Evolutionary conservation across 2,888 invertebrate genomes (phyloP).

Genomic region (Drepanosiphum platanoidis): DNA sequence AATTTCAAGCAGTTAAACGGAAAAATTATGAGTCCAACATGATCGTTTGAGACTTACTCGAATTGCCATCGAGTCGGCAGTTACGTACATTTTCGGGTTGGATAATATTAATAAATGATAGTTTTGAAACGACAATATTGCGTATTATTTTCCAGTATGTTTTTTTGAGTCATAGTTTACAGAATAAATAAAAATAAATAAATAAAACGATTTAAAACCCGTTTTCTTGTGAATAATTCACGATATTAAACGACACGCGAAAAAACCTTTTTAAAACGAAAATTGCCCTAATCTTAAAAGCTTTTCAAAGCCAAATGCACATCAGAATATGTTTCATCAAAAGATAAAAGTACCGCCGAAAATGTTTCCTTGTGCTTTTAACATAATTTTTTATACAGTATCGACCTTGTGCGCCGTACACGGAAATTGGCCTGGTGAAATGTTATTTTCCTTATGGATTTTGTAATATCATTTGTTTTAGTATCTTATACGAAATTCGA

Average conservation of each 20-base stretch:
- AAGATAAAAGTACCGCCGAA: constrained; percentile 10
- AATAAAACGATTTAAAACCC: constrained; percentile 1
- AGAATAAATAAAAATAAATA: background rate
- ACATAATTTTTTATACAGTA: background rate
- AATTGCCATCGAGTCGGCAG: background rate
- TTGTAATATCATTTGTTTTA: constrained; percentile 6
- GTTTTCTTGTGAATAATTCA: constrained; percentile 5
- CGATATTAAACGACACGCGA: constrained; percentile 2
- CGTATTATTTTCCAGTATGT: background rate
- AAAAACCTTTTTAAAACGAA: constrained; percentile 29
- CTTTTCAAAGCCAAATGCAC: constrained; percentile 9
- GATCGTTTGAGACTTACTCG: background rate
- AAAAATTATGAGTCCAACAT: background rate
- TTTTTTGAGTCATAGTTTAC: background rate
- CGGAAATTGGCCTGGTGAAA: background rate
- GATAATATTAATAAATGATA: background rate
- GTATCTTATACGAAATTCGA: constrained; percentile 3
- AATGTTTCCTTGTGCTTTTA: background rate
- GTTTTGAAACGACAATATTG: background rate
- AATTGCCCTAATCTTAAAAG: constrained; percentile 34
- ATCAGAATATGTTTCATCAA: constrained; percentile 13
- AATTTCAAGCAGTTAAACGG: background rate
- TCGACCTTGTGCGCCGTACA: background rate
- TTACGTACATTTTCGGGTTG: no score
- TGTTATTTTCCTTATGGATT: constrained; percentile 6